Conservation (phyloP, 2,113 vertebrate genomes). For the Pterocles gutturalis region DNA sequence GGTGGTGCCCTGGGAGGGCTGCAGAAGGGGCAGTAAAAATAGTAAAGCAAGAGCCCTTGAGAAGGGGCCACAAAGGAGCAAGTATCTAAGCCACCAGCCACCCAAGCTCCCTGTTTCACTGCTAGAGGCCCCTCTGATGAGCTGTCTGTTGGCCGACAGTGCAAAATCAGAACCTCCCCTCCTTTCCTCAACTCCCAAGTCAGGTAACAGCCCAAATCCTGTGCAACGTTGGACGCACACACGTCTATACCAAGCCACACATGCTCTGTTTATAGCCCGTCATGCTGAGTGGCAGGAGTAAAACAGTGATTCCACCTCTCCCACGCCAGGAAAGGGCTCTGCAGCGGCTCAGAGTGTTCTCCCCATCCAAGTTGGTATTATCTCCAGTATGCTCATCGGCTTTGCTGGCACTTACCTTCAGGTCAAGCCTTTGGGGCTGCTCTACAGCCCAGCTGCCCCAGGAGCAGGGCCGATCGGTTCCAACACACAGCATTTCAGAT, state of each 20-base stretch:
- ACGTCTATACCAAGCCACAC: not conserved
- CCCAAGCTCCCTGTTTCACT: rapidly evolving
- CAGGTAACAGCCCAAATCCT: not conserved
- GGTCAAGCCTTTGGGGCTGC: not conserved
- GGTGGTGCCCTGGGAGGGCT: not conserved
- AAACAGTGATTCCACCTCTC: not conserved
- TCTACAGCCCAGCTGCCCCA: not conserved
- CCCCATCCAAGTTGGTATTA: not conserved
- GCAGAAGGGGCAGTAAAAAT: not conserved
- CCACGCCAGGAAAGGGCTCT: not conserved
- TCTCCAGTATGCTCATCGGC: not conserved
- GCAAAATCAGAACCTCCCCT: not conserved
- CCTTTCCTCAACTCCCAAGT: not conserved
- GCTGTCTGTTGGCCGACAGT: not conserved
- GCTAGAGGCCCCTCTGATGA: not conserved
- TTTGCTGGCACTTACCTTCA: not conserved
- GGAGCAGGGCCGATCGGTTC: too few relatives aligned
- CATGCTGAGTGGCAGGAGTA: not conserved
- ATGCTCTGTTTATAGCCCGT: not conserved
- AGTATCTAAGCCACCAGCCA: rapidly evolving
- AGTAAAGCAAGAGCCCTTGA: not conserved
- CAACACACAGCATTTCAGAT: not conserved
- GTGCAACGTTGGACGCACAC: rapidly evolving
- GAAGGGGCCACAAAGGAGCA: not conserved
- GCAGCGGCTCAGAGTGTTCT: not conserved